Base-by-base conservation (phyloP, 1,140 invertebrate species). In the Trachymyrmex cornetzi region DNA sequence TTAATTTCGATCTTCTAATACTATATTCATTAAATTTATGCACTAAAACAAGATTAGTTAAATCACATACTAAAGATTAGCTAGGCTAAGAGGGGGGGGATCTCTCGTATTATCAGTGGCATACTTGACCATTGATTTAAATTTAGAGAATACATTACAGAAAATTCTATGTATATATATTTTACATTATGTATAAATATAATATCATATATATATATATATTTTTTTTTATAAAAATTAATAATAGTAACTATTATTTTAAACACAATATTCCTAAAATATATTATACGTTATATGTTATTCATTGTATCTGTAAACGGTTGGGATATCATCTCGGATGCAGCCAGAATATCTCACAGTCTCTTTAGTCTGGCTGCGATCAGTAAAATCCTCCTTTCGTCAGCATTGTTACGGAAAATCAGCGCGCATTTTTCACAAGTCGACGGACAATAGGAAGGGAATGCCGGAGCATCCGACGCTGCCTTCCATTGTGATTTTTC, bases 361-460 rank as follows among this genome's bases (percentile, higher is more conserved):
- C 77, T 87, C 84, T 81, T 81, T 89, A 86, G 87, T 71, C 77
- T n/a, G 64, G 30, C 34, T 53, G 50, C 87, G 89, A 90, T 90
- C 89, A 86, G 82, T 88, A 75, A 91, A 91, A 88, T 86, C 81
- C 87, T 88, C 81, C 87, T 91, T 91, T 91, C 89, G 89, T 90
- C 89, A 82, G 89, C 87, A 91, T 91, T 91, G 89, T 91, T 91
- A 91, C 89, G 89, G 89, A 88, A 91, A 91, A 91, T 91, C 89
- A 91, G 89, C 82, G 89, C 86, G 89, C 89, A 91, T 91, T 90
- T 91, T 91, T 91, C 89, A 91, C 89, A 82, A 90, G 89, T 88
- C 89, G 77, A 55, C 86, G 89, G 77, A 91, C 89, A 91, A 91
- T 91, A 75, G 89, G 66, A 59, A 86, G 30, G 69, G 81, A 84